phyloP scores from a whole-genome alignment of 2,113 vertebrate species.

The Anoura caudifer region DNA sequence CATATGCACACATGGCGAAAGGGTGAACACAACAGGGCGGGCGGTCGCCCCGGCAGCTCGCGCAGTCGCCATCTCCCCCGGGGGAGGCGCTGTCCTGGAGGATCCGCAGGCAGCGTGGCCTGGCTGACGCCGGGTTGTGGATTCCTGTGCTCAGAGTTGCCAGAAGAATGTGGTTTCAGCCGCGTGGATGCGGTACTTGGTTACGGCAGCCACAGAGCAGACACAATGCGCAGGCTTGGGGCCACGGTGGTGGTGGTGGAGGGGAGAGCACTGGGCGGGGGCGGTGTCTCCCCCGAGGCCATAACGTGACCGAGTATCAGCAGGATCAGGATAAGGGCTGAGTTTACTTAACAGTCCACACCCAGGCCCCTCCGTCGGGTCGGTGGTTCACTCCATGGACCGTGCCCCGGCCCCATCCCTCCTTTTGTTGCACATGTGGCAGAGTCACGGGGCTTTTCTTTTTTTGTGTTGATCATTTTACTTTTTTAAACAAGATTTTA shows the following conservation, averaged over 20 bases:
- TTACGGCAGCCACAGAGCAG: neutral
- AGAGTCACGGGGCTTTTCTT: too few relatives aligned
- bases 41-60: neutral
- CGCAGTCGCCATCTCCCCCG: neutral
- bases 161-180: neutral
- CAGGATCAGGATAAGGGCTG: neutral
- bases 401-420: fast-evolving
- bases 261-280: neutral
- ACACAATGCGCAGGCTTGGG: neutral
- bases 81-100: neutral
- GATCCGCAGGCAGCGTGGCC: too few relatives aligned
- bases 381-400: fast-evolving
- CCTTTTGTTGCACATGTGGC: fast-evolving
- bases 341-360: neutral
- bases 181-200: neutral
- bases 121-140: too few relatives aligned
- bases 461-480: too few relatives aligned
- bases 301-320: fast-evolving
- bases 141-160: too few relatives aligned
- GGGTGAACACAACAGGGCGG: neutral
- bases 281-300: neutral
- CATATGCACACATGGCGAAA: too few relatives aligned
- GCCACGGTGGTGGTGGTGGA: too few relatives aligned
- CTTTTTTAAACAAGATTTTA: too few relatives aligned
- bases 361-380: too few relatives aligned